Conservation (phyloP, 35 echinoderm and acorn worm species). For the Holothuria glaberrima region DNA sequence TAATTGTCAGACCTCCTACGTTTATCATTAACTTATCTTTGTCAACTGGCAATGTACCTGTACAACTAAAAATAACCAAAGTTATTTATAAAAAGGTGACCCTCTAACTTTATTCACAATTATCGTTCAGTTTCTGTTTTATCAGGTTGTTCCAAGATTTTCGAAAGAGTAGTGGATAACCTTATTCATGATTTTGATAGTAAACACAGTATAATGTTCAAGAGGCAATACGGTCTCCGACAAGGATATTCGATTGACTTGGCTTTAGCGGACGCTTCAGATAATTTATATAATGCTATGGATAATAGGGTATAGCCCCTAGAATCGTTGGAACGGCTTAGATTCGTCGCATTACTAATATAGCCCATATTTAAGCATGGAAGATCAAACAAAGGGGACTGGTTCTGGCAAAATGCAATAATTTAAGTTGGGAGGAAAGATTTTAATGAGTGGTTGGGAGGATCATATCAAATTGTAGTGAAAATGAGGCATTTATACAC, state of each 20-base stretch:
- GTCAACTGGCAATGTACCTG: not conserved
- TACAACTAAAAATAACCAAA: not conserved
- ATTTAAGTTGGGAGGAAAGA: no score
- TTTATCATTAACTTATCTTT: not conserved
- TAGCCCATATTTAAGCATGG: no score
- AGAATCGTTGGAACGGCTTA: no score
- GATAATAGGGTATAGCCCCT: no score
- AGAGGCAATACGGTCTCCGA: not conserved
- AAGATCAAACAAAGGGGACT: no score
- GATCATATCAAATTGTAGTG: no score
- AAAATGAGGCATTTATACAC: no score
- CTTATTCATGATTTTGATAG: slow-evolving; percentile 5
- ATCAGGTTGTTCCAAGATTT: not conserved
- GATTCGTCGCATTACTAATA: no score
- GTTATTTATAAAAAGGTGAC: not conserved
- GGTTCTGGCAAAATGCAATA: no score
- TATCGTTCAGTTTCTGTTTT: not conserved
- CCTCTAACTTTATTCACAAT: not conserved
- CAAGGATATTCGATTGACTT: not conserved
- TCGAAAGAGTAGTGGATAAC: not conserved
- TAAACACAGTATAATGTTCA: not conserved
- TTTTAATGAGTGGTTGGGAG: no score
- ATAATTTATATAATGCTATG: slow-evolving; percentile 2
- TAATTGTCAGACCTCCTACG: not conserved
- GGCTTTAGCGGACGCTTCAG: not conserved